Evolutionary conservation across 2,113 vertebrate genomes (phyloP).

Genomic region (Pontoporia blainvillei): DNA sequence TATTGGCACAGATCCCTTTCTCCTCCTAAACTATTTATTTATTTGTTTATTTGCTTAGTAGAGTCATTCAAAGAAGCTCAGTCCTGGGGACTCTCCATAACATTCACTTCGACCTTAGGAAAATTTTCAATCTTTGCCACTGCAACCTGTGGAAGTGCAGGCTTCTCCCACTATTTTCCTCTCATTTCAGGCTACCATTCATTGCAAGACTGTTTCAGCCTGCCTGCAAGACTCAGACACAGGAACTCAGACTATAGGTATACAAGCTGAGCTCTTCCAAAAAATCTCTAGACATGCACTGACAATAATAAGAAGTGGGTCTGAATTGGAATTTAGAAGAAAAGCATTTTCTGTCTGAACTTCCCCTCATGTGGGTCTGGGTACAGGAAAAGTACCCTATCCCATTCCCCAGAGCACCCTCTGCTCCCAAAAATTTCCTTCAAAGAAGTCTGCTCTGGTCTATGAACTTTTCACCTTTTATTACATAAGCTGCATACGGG

Average conservation of each 20-base stretch:
- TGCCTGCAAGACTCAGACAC: not conserved
- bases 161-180: fast-evolving
- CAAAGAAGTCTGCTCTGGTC: not conserved
- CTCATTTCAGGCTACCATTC: not conserved
- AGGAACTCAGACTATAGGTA: not conserved
- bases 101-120: not conserved
- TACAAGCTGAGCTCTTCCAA: not conserved
- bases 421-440: not conserved
- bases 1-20: not conserved
- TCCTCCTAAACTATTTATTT: not conserved
- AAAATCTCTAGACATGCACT: not conserved
- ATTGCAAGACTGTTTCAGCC: not conserved
- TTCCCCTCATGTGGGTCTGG: not conserved
- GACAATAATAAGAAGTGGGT: not conserved
- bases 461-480: not conserved
- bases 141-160: not conserved
- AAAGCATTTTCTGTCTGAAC: not conserved
- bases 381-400: not conserved
- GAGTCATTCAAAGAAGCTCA: not conserved
- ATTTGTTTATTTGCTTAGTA: not conserved
- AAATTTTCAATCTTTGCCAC: not conserved
- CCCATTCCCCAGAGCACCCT: not conserved
- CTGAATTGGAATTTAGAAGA: not conserved
- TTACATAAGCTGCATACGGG: fast-evolving
- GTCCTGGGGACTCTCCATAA: not conserved